Evolutionary conservation across 1,140 invertebrate genomes (phyloP), one percentile per base, ranked within the genome.

Genomic region (Pogonus chalceus): DNA sequence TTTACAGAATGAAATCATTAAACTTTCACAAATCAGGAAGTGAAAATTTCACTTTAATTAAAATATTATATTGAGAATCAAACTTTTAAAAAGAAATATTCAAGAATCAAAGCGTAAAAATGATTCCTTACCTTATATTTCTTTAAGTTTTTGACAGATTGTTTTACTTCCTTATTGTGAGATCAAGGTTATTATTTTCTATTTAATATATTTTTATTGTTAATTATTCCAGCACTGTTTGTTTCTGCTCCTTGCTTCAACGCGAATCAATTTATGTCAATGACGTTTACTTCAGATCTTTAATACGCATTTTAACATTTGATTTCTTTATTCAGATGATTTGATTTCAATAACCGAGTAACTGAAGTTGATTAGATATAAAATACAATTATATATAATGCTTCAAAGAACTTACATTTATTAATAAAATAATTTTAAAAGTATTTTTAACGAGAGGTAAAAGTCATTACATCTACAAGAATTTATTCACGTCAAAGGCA

Each of bases 281-380:
- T 43, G 37, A 43, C 37, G 37, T 43, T 43, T 43, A 12, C 37
- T 12, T 18, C 37, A 10, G 18, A 31, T 10, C 18, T 10, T 10
- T 43, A 43, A 43, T 43, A 16, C 37, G 37, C 37, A 43, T 43
- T 43, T 43, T 43, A 16, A 43, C 37, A 18, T 43, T 43, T 31
- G 4, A 10, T 43, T 4, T 16, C 18, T 43, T 43, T 18, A 18
- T 43, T 12, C 37, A 18, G 9, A 7, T 12, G 37, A 7, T 43
- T 4, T 4, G 7, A 31, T 31, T 31, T 31, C 14, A 7, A 4
- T 31, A 7, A 4, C 4, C 26, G 14, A 31, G 26, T 31, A 31
- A 4, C 4, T 31, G 26, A 31, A 31, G n/a, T n/a, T n/a, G n/a
- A n/a, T n/a, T n/a, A n/a, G n/a, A n/a, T n/a, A n/a, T n/a, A n/a